Conservation (phyloP, 2,888 invertebrate genomes). For the Noctua comes region DNA sequence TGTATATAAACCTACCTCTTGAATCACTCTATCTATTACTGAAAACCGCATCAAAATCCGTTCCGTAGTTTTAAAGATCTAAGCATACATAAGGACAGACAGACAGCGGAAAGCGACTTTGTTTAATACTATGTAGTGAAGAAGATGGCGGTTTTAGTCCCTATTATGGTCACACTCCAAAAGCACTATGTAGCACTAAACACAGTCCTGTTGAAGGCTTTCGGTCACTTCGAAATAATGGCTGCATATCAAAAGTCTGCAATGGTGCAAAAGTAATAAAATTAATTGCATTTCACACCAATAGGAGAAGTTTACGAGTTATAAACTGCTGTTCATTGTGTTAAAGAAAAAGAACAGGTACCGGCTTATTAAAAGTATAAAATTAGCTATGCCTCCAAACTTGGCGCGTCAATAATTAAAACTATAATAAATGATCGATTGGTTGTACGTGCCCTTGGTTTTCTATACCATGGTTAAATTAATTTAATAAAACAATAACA, state of each 20-base stretch:
- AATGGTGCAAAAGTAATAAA: neutral
- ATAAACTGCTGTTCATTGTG: neutral
- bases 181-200: neutral
- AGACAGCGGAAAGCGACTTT: too few relatives aligned
- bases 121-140: too few relatives aligned
- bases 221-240: neutral
- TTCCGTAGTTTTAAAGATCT: too few relatives aligned
- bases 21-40: too few relatives aligned
- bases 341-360: neutral
- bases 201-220: neutral
- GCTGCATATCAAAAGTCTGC: neutral
- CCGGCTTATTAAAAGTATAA: neutral
- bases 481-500: slow-evolving; percentile 16
- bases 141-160: neutral
- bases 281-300: slow-evolving; percentile 1
- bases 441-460: slow-evolving; percentile 11
- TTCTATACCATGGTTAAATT: neutral
- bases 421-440: neutral
- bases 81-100: too few relatives aligned
- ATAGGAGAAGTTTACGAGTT: neutral
- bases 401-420: slow-evolving; percentile 7
- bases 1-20: too few relatives aligned
- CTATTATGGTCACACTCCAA: neutral
- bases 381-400: neutral
- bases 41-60: too few relatives aligned